Conservation (phyloP, 1,140 invertebrate genomes). For the Pteromalus puparum region DNA sequence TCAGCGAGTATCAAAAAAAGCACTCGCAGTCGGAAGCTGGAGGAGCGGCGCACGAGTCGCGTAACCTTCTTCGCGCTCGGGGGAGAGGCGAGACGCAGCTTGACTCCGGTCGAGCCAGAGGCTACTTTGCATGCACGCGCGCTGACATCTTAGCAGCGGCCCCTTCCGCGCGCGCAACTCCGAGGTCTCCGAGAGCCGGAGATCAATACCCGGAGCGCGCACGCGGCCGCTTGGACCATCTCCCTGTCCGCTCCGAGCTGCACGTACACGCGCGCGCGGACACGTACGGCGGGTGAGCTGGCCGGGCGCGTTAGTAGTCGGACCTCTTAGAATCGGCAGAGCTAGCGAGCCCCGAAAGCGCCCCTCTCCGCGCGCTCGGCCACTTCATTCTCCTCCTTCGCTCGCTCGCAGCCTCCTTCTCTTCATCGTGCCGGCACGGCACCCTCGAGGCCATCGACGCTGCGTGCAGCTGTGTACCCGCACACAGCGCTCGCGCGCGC, state of each 20-base stretch:
- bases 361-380: constrained; percentile 32
- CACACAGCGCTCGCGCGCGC: constrained; percentile 60
- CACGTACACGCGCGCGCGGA: no score
- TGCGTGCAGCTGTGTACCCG: no score
- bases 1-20: background rate
- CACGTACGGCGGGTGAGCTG: no score
- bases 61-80: constrained; percentile 25
- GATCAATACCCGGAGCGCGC: constrained; percentile 58
- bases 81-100: no score
- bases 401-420: constrained; percentile 39
- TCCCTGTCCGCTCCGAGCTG: constrained; percentile 45
- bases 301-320: constrained; percentile 50
- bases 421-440: constrained; percentile 55
- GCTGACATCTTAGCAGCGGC: constrained; percentile 68
- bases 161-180: constrained; percentile 33
- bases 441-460: constrained; percentile 63
- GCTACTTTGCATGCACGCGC: constrained; percentile 76
- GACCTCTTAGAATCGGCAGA: constrained; percentile 72
- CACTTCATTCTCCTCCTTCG: constrained; percentile 41
- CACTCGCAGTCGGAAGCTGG: no score
- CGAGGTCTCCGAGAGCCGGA: constrained; percentile 49
- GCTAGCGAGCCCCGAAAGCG: constrained; percentile 63
- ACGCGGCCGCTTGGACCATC: constrained; percentile 68
- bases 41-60: background rate
- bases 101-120: no score